Conservation (phyloP, 2,797 vertebrate genomes). For the Cygnus olor region DNA sequence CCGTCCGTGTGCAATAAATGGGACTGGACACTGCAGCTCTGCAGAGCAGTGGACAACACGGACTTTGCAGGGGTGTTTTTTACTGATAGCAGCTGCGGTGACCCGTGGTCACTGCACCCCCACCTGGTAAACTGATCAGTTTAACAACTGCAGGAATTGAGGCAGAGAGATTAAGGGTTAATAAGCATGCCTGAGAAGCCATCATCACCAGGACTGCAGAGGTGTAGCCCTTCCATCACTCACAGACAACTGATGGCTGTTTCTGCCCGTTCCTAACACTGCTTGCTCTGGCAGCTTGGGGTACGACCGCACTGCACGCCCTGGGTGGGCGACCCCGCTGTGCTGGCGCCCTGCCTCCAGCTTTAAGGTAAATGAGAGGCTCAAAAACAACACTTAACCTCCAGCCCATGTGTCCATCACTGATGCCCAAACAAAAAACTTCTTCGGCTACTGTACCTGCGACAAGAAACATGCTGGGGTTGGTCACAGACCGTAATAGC, state of each 20-base stretch:
- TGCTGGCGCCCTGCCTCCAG: not conserved
- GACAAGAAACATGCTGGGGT: not conserved
- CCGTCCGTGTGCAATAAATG: not conserved
- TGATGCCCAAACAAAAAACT: not conserved
- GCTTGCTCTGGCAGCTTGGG: not conserved
- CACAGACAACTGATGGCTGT: accelerated
- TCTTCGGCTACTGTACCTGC: accelerated
- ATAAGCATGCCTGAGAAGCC: not conserved
- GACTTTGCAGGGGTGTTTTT: not conserved
- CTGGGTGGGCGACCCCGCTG: not conserved
- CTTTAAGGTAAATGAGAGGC: too few relatives aligned
- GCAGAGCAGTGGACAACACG: not conserved
- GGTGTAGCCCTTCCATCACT: accelerated
- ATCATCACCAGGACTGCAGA: accelerated
- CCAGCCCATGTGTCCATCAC: accelerated
- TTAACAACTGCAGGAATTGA: accelerated
- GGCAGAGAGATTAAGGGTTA: not conserved
- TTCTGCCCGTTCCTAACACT: not conserved
- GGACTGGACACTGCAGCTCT: not conserved
- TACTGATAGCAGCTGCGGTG: accelerated
- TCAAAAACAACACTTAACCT: not conserved
- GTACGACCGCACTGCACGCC: accelerated
- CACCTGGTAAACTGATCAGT: accelerated
- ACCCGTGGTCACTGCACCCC: accelerated
- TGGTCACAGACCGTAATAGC: not conserved